A percentile compares a stretch with the other conserved stretches of the same genome.
Conservation (phyloP, 2,888 invertebrate genomes). For the Hoplodrina blanda region DNA sequence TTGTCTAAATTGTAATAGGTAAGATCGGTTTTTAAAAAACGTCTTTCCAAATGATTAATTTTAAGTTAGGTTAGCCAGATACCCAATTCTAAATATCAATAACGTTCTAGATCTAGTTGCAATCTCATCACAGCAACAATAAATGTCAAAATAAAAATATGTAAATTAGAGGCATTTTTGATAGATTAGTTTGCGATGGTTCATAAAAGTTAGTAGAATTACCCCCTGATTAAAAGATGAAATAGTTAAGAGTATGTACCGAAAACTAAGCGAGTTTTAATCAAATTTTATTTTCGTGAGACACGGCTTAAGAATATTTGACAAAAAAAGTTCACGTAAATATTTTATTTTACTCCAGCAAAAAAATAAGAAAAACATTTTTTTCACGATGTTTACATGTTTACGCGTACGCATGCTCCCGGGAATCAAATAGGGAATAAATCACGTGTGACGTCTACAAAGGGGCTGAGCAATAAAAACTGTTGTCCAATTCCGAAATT, state of each 20-base stretch:
- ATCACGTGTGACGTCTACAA: slow-evolving; percentile 59
- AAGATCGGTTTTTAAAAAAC: neutral
- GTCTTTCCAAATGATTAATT: neutral
- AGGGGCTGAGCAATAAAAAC: slow-evolving; percentile 58
- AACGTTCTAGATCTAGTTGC: too few relatives aligned
- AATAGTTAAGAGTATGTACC: neutral
- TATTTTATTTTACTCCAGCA: slow-evolving; percentile 23
- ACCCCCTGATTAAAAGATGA: too few relatives aligned
- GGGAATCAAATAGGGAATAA: slow-evolving; percentile 61
- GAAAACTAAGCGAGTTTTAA: neutral
- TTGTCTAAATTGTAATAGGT: slow-evolving; percentile 8
- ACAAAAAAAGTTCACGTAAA: slow-evolving; percentile 19
- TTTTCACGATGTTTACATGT: slow-evolving; percentile 54
- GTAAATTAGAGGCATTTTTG: too few relatives aligned
- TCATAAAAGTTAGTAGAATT: too few relatives aligned
- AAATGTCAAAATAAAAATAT: too few relatives aligned
- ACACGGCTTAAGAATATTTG: slow-evolving; percentile 1
- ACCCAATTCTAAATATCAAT: neutral
- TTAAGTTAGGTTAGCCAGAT: neutral
- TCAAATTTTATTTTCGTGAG: slow-evolving; percentile 11
- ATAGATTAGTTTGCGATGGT: too few relatives aligned
- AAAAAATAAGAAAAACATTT: slow-evolving; percentile 38
- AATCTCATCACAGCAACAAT: too few relatives aligned
- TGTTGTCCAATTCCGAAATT: slow-evolving; percentile 59
- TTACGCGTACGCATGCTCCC: slow-evolving; percentile 58